Base-by-base conservation (phyloP, 2,888 invertebrate species). In the Serrognathus titanus region DNA sequence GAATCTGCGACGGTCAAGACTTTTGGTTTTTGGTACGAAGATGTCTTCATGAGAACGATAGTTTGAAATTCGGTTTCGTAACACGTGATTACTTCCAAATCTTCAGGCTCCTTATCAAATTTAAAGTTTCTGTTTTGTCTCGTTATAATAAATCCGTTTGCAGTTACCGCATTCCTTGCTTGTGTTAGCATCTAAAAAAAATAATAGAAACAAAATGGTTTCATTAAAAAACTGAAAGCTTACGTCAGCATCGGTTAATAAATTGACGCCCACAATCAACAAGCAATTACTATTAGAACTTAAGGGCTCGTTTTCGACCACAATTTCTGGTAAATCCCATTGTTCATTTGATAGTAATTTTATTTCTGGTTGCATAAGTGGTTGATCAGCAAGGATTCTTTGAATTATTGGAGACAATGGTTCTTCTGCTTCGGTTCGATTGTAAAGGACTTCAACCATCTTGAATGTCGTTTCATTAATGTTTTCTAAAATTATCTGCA, bases 401-500 rank as follows among this genome's bases (percentile, higher is more conserved):
- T 78, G 74, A 6, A 92, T 79, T 9, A 78, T 63, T 2, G 82
- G 81, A 35, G 24, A 77, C 0, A 87, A 64, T 0, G 84, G 81
- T 52, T 78, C 35, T 9, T 58, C 31, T 35, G 36, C 20, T 12
- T 37, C 36, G 7, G 51, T 46, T 6, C 1, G 4, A 31, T 31
- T 31, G 8, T 54, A 41, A 12, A 20, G 11, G 1, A 62, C 12
- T 73, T 87, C 83, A 24, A 85, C 78, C 39, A 77, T 75, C 71
- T 83, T 86, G 0, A 88, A 80, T 78, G 87, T 87, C 62, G 81
- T 75, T 0, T 79, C 80, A 52, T 82, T 81, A 2, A 81, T 73
- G 70, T 92, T 93, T 73, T 94, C 94, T 0, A 89, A 72, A 0
- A 86, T 82, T 0, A 91, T 71, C 72, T 93, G 93, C 7, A 90